Base-by-base conservation (phyloP, 2,113 vertebrate genomes). In the Monarcha castaneiventris region DNA sequence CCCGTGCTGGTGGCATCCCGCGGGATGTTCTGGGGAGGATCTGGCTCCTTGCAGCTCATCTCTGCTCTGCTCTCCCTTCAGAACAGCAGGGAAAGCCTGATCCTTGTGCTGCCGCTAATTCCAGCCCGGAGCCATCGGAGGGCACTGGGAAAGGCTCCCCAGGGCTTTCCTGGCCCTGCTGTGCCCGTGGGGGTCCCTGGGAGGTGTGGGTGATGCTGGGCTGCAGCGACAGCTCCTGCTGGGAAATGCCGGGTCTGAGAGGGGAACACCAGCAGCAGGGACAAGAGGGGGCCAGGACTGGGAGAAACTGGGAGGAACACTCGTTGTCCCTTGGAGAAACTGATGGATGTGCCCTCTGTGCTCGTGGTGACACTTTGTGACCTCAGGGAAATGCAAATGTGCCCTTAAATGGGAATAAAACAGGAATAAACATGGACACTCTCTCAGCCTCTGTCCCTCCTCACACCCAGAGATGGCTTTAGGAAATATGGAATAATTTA, bases 401-500 rank as follows among this genome's bases (percentile, higher is more conserved):
- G 76, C 12, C 35, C 29, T 14, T 7, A 6, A 5, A 13, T 3
- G 6, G 44, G 27, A 29, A 41, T 26, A 22, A 59, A 59, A 9
- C 33, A 16, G n/a, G 56, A 59, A 48, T 21, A 18, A 76, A 22
- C 9, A 37, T 9, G 4, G 35, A 8, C 30, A 4, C 11, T 15
- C 3, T 9, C 64, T 22, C 23, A 3, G n/a, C 23, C 23, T 66
- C 52, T 32, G 67, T 16, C 35, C n/a, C 49, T 26, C 58, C 7
- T 14, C 58, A 35, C 43, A 20, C 39, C 2, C 23, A 8, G 22
- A 19, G 2, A 25, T 11, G 33, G 26, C 35, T 58, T 16, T 7
- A 23, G 43, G 4, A 33, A 11, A 58, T 0, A 5, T 0, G 26
- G 59, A 15, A 14, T 22, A 0, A 18, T 43, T 71, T 11, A 35